Evolutionary conservation across 2,113 vertebrate genomes (phyloP).

Genomic region (Tetrao urogallus): DNA sequence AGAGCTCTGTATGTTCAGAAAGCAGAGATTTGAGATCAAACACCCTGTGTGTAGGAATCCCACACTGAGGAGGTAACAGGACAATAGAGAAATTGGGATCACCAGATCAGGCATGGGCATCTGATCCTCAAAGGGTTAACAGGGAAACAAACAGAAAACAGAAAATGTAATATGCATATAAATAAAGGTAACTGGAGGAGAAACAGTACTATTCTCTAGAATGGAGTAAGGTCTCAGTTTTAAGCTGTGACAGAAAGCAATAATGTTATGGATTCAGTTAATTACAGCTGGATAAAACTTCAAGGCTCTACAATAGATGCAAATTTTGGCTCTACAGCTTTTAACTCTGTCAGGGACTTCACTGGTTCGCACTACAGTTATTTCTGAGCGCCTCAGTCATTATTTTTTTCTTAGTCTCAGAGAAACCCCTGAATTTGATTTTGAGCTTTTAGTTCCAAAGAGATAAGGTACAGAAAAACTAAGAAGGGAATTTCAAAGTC

Average conservation of each 20-base stretch:
- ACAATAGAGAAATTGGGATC: not conserved
- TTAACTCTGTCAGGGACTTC: not conserved
- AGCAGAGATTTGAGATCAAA: not conserved
- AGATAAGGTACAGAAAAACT: not conserved
- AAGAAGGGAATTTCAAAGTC: not conserved
- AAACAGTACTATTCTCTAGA: not conserved
- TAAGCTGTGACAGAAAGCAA: constrained; percentile 37
- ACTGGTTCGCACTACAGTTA: not conserved
- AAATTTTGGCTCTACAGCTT: not conserved
- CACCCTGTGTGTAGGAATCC: not conserved
- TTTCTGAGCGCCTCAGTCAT: not conserved
- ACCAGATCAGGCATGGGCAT: not conserved
- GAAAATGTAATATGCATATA: constrained; percentile 4
- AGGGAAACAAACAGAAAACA: not conserved
- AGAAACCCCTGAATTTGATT: not conserved
- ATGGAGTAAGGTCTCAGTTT: not conserved
- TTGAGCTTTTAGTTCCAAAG: not conserved
- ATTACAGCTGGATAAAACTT: constrained; percentile 49
- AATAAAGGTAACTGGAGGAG: constrained; percentile 18
- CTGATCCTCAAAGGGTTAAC: not conserved
- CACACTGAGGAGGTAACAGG: not conserved
- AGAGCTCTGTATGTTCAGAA: constrained; percentile 21
- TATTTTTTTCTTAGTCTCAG: not conserved
- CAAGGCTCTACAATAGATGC: not conserved
- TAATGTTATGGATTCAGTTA: constrained; percentile 39